A percentile compares a stretch with the other conserved stretches of the same genome.
Conservation (phyloP, 2,797 vertebrate genomes). For the Chloroceryle amazona region DNA sequence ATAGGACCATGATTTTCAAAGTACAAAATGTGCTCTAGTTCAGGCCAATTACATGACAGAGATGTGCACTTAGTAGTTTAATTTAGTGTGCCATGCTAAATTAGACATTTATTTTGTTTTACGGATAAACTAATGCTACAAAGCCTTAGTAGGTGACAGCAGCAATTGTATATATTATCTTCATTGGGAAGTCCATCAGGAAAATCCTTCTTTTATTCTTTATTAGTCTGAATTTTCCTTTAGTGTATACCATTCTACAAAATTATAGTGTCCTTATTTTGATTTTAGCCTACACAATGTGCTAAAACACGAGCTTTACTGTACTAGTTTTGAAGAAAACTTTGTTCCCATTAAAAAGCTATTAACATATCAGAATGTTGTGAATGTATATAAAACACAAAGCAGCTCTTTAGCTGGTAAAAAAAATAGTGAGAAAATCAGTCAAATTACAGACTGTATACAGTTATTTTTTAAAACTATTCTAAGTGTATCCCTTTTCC, state of each 20-base stretch:
- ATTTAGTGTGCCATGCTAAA: background rate
- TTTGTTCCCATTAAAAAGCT: background rate
- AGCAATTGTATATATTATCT: background rate
- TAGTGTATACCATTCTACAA: background rate
- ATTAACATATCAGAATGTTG: background rate
- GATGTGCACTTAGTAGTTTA: background rate
- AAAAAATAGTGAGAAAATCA: constrained; percentile 16
- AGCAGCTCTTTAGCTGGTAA: background rate
- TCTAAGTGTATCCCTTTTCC: constrained; percentile 71
- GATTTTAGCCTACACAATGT: background rate
- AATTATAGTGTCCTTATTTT: background rate
- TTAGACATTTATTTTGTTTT: background rate
- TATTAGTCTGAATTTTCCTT: background rate
- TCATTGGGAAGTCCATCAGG: background rate
- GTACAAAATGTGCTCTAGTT: background rate
- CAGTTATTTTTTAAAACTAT: constrained; percentile 24
- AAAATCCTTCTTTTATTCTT: background rate
- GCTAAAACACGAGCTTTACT: background rate
- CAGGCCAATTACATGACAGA: background rate
- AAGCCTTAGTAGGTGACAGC: background rate
- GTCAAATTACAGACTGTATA: background rate
- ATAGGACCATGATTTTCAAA: background rate
- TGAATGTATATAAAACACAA: background rate
- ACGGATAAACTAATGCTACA: background rate
- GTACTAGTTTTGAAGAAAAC: background rate